These are phyloP conservation scores for Pseudocheirus occidentalis DNA, from an alignment of 2,797 vertebrate species.

Conservation along the genomic window DNA sequence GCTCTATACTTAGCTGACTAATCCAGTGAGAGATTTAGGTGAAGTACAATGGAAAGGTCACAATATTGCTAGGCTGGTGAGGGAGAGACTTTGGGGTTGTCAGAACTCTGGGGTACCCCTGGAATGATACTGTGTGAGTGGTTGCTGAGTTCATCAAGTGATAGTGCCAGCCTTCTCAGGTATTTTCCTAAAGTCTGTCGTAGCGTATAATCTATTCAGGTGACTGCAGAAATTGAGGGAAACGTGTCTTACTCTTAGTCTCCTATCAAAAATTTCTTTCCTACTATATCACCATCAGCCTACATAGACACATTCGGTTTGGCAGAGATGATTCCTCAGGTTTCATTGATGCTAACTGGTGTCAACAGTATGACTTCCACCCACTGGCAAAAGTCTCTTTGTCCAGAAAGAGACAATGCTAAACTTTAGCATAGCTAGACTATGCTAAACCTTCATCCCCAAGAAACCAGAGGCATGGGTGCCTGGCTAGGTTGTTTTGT, in stretches of 20 bases:
- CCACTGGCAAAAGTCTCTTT: neutral
- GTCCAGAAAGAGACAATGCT: neutral
- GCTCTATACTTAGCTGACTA: neutral
- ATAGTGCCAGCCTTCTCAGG: neutral
- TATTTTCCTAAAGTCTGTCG: neutral
- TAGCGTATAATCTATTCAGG: neutral
- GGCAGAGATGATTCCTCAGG: neutral
- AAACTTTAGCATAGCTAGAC: too few relatives aligned
- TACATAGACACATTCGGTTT: neutral
- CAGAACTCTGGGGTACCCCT: neutral
- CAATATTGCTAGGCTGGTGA: neutral
- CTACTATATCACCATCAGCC: neutral
- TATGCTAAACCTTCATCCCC: too few relatives aligned
- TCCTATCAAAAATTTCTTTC: neutral
- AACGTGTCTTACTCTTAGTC: neutral
- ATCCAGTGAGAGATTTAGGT: neutral
- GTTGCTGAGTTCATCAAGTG: neutral
- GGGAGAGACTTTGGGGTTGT: neutral
- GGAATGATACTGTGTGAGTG: neutral
- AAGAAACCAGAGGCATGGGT: neutral
- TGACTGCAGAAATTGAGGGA: neutral
- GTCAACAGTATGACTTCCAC: neutral
- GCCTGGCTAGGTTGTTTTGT: neutral
- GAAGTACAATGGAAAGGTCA: neutral
- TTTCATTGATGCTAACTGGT: neutral